These are phyloP conservation scores for Drosophila takahashii DNA, from an alignment of 1,140 invertebrate genomes.

Conservation along the genomic window DNA sequence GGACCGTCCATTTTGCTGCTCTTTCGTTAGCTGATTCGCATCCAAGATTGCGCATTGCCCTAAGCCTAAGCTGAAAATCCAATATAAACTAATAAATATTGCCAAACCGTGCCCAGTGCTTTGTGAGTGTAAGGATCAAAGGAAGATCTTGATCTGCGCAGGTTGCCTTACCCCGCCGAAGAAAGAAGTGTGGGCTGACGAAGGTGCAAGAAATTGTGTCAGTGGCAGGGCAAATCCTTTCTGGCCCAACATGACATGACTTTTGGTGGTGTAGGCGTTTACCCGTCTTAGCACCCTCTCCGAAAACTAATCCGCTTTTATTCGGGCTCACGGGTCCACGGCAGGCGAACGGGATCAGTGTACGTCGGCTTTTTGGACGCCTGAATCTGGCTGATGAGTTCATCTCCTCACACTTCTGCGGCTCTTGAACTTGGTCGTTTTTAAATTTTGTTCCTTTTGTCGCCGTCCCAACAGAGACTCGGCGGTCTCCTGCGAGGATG, in stretches of 20 bases:
- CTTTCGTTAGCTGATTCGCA: conserved; percentile 33
- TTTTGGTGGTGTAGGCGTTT: conserved; percentile 78
- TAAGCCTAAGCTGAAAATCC: conserved; percentile 73
- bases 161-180: conserved; percentile 25
- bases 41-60: conserved; percentile 65
- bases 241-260: conserved; percentile 80
- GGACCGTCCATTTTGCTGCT: conserved; percentile 5
- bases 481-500: conserved; percentile 24
- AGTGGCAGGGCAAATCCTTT: conserved; percentile 58
- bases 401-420: conserved; percentile 39
- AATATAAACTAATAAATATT: conserved; percentile 83
- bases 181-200: conserved; percentile 5
- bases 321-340: conserved; percentile 26
- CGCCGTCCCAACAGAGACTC: conserved; percentile 3
- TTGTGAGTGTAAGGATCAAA: conserved; percentile 44
- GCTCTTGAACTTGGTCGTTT: conserved; percentile 69
- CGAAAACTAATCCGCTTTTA: conserved; percentile 67
- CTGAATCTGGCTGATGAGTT: conserved; percentile 62
- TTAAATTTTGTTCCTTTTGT: conserved; percentile 55
- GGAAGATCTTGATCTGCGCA: conserved; percentile 26
- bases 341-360: conserved; percentile 56
- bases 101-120: conserved; percentile 59
- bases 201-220: conserved; percentile 74
- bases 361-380: conserved; percentile 12
- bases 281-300: conserved; percentile 76